A percentile compares a stretch with the other conserved stretches of the same genome.
Evolutionary conservation across 1,140 invertebrate genomes (phyloP).

Genomic region (Sipha flava): DNA sequence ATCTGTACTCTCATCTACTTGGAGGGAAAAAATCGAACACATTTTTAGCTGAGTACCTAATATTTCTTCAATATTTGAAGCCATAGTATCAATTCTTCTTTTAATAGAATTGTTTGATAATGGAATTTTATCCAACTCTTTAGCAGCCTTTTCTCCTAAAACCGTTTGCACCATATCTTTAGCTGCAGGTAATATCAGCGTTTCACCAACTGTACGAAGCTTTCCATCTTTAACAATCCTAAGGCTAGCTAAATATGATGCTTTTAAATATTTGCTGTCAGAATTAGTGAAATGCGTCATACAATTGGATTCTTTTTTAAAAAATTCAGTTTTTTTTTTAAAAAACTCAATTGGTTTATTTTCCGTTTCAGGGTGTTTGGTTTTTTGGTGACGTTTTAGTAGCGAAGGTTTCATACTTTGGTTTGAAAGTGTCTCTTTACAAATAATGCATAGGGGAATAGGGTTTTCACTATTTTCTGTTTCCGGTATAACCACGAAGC

Average conservation of each 20-base stretch:
- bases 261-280: background rate
- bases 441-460: background rate
- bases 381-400: background rate
- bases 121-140: slow-evolving; percentile 38
- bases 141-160: slow-evolving; percentile 39
- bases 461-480: background rate
- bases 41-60: background rate
- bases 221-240: slow-evolving; percentile 35
- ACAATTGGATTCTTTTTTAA: background rate
- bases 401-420: background rate
- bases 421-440: background rate
- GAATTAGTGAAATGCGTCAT: background rate
- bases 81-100: slow-evolving; percentile 39
- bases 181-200: slow-evolving; percentile 42
- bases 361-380: background rate
- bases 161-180: slow-evolving; percentile 41
- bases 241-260: background rate
- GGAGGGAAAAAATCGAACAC: background rate
- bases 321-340: background rate
- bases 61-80: slow-evolving; percentile 36
- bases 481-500: background rate
- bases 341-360: background rate
- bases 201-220: slow-evolving; percentile 42
- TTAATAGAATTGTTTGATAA: slow-evolving; percentile 40
- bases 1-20: background rate